These are phyloP conservation scores for Meriones unguiculatus DNA, from an alignment of 2,113 vertebrate genomes.

Conservation along the genomic window DNA sequence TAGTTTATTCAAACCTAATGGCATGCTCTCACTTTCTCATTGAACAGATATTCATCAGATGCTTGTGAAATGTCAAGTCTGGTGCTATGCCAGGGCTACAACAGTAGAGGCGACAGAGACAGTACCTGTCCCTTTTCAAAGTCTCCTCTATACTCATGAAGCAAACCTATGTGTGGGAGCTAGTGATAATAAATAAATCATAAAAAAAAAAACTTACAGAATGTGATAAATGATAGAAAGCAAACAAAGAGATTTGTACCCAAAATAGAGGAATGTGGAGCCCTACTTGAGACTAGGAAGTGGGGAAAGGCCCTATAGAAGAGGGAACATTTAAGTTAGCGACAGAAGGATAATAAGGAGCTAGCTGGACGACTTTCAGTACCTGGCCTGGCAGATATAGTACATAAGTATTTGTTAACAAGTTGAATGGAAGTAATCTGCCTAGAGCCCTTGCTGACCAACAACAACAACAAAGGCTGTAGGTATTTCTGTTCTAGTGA, in stretches of 20 bases:
- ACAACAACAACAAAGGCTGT: neutral
- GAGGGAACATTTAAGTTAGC: neutral
- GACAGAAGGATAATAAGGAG: neutral
- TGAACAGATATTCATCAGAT: slow-evolving; percentile 3
- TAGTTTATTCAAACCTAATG: slow-evolving; percentile 24
- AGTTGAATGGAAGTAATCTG: neutral
- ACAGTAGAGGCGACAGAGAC: neutral
- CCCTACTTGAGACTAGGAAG: neutral
- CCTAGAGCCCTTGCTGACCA: neutral
- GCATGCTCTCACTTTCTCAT: neutral
- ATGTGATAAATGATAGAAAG: neutral
- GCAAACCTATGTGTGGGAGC: neutral
- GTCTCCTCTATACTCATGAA: neutral
- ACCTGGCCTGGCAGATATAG: neutral
- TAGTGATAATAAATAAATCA: neutral
- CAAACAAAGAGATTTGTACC: neutral
- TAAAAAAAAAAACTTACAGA: neutral
- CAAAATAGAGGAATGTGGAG: neutral
- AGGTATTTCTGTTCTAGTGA: neutral
- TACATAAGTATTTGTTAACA: slow-evolving; percentile 5
- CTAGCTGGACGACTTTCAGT: neutral
- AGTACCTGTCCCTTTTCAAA: neutral
- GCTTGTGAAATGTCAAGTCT: neutral
- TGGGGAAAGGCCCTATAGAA: neutral
- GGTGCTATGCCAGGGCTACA: neutral